Percentiles rank a stretch among this genome's conserved stretches.
phyloP scores from a whole-genome alignment of 2,888 invertebrate species.

The Hirtodrosophila trivittata region DNA sequence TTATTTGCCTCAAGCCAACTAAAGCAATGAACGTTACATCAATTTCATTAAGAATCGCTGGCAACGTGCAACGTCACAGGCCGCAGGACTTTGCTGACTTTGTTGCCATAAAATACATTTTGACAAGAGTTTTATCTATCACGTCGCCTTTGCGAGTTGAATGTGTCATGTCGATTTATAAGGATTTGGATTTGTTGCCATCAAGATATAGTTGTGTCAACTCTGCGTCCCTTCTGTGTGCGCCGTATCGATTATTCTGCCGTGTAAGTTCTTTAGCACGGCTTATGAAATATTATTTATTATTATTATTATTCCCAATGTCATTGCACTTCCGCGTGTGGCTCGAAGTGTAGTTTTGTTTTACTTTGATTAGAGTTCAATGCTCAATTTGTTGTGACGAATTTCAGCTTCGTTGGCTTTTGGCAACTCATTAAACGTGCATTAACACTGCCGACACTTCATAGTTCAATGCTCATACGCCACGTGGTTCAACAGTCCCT shows the following conservation, averaged over 20 bases:
- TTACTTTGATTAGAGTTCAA: constrained; percentile 26
- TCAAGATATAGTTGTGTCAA: constrained; percentile 43
- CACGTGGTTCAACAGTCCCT: constrained; percentile 32
- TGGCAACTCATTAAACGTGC: constrained; percentile 50
- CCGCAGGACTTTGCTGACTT: constrained; percentile 34
- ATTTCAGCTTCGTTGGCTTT: constrained; percentile 53
- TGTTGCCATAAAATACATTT: constrained; percentile 68
- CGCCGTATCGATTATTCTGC: constrained; percentile 35
- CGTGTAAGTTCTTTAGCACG: constrained; percentile 23
- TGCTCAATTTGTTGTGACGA: constrained; percentile 40
- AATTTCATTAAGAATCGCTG: constrained; percentile 54
- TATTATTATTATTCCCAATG: constrained; percentile 15
- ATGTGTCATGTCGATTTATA: constrained; percentile 63
- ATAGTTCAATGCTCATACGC: constrained; percentile 40
- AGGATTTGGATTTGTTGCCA: constrained; percentile 69
- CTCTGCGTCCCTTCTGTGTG: too few relatives aligned
- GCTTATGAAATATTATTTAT: constrained; percentile 29
- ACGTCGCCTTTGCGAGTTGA: constrained; percentile 58
- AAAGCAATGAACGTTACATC: constrained; percentile 59
- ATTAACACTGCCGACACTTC: constrained; percentile 16
- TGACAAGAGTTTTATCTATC: constrained; percentile 76
- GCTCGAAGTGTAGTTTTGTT: constrained; percentile 31
- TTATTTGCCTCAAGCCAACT: constrained; percentile 58
- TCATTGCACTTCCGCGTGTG: constrained; percentile 68
- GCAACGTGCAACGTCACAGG: constrained; percentile 32